Evolutionary conservation across 2,888 invertebrate species (phyloP).

Genomic region (Vanessa cardui): DNA sequence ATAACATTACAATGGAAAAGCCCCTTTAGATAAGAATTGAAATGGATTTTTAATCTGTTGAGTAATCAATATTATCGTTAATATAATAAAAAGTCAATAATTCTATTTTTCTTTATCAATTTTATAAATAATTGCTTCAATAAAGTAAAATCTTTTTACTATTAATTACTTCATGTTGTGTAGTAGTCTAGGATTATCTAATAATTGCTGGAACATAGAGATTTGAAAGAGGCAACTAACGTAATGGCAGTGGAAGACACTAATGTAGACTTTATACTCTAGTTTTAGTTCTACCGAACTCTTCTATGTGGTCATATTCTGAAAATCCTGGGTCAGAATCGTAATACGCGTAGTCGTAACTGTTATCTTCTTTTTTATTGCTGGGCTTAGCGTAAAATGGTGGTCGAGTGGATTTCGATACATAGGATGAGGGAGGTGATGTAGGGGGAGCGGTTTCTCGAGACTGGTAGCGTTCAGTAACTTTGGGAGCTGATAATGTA

Average conservation of each 20-base stretch:
- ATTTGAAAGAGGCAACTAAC: constrained; percentile 70
- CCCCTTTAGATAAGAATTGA: constrained; percentile 57
- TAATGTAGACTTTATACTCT: constrained; percentile 60
- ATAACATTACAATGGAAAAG: constrained; percentile 66
- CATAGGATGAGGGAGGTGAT: constrained; percentile 38
- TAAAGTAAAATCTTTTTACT: too few species aligned
- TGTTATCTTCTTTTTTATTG: constrained; percentile 86
- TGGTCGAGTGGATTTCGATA: constrained; percentile 52
- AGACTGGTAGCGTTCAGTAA: constrained; percentile 53
- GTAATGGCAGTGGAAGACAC: constrained; percentile 71
- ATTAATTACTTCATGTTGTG: too few species aligned
- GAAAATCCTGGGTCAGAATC: constrained; percentile 85
- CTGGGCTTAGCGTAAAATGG: constrained; percentile 64
- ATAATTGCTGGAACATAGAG: neutral
- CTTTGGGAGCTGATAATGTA: constrained; percentile 53
- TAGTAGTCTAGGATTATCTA: neutral
- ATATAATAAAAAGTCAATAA: too few species aligned
- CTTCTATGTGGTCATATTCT: constrained; percentile 84
- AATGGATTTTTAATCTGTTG: neutral
- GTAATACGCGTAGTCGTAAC: constrained; percentile 94
- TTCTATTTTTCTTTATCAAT: too few species aligned
- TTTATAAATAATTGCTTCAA: too few species aligned
- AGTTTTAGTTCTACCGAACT: constrained; percentile 84
- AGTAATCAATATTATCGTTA: too few species aligned
- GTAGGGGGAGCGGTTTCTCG: constrained; percentile 51